A percentile compares a stretch with the other conserved stretches of the same genome.
These are phyloP conservation scores for Hyperoplus lanceolatus DNA, from an alignment of 2,797 vertebrate species.

Conservation along the genomic window DNA sequence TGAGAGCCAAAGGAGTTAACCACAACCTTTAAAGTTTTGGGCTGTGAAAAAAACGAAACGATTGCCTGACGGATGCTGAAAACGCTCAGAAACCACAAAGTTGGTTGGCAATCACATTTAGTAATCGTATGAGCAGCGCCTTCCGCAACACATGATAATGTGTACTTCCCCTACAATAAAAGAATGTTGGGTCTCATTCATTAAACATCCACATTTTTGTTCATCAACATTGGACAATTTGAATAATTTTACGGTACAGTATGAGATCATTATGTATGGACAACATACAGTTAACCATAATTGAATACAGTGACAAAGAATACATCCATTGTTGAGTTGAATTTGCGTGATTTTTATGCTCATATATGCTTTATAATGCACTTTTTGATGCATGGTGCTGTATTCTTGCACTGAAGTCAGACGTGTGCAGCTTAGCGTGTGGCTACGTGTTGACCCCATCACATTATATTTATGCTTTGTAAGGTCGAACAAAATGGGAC, in stretches of 20 bases:
- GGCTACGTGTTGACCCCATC: neutral
- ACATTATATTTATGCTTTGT: neutral
- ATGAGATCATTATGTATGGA: neutral
- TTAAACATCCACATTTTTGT: neutral
- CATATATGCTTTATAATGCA: neutral
- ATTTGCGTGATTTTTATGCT: neutral
- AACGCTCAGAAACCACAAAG: neutral
- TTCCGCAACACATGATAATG: too few species aligned
- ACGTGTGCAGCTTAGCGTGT: constrained; percentile 5
- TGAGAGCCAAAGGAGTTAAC: neutral
- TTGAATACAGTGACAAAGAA: neutral
- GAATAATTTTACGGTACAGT: neutral
- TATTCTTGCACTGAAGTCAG: neutral
- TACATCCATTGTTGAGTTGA: neutral
- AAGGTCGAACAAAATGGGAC: constrained; percentile 1
- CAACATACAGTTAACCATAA: neutral
- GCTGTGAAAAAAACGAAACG: neutral
- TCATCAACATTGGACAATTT: neutral
- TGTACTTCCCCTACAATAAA: too few species aligned
- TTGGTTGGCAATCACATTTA: too few species aligned
- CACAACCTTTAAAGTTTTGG: neutral
- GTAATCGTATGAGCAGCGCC: too few species aligned
- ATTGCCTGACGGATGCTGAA: neutral
- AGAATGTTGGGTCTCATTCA: neutral
- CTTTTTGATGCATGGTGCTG: neutral